phyloP scores from a whole-genome alignment of 2,113 vertebrate genomes.

The Pandion haliaetus region DNA sequence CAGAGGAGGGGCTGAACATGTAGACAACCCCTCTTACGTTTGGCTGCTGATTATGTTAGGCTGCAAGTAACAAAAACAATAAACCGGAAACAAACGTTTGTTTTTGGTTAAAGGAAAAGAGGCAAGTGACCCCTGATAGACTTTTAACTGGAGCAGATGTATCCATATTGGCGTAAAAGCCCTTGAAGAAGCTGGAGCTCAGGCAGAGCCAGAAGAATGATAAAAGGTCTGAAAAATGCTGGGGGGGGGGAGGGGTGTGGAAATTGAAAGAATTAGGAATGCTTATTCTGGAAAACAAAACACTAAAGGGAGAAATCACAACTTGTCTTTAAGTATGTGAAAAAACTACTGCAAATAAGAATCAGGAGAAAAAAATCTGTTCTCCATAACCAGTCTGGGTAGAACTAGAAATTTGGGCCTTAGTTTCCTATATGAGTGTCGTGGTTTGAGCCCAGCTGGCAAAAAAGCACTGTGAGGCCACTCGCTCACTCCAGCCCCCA shows the following conservation, averaged over 20 bases:
- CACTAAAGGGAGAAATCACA: background rate
- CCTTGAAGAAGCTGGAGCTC: background rate
- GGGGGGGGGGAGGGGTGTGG: accelerated
- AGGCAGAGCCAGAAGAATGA: background rate
- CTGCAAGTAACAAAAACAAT: background rate
- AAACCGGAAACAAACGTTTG: background rate
- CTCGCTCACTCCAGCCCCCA: too few species aligned
- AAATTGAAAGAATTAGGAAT: background rate
- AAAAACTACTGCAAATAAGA: background rate
- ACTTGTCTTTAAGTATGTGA: background rate
- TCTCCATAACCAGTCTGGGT: background rate
- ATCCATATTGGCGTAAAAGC: background rate
- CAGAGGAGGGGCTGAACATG: background rate
- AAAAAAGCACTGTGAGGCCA: too few species aligned
- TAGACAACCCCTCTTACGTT: background rate
- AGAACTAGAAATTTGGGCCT: background rate
- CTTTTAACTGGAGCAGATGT: background rate
- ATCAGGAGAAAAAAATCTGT: background rate
- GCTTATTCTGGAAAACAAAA: background rate
- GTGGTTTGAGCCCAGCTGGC: too few species aligned
- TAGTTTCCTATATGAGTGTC: too few species aligned
- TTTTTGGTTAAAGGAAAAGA: background rate
- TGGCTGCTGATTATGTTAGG: background rate
- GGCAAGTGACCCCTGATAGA: background rate
- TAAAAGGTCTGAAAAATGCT: background rate